Conservation (phyloP, 2,888 invertebrate genomes). For the Sabatieria punctata region DNA sequence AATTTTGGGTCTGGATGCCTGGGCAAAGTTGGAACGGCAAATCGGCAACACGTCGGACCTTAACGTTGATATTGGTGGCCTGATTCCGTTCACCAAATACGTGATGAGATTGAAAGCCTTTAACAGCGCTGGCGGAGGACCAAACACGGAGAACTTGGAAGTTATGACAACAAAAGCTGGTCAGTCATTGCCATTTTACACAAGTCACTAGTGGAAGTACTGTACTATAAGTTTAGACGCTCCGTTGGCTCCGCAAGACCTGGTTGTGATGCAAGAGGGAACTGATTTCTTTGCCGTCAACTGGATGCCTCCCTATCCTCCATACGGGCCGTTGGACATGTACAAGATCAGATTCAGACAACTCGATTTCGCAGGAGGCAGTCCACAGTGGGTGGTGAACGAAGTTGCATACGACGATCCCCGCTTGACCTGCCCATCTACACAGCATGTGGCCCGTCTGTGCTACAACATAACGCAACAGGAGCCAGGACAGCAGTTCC, state of each 20-base stretch:
- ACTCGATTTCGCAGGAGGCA: conserved; percentile 8
- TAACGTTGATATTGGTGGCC: conserved; percentile 25
- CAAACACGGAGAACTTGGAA: conserved; percentile 30
- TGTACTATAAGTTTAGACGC: conserved; percentile 17
- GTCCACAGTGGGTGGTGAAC: conserved; percentile 16
- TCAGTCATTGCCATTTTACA: neutral
- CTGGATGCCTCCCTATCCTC: conserved; percentile 31
- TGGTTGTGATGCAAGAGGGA: conserved; percentile 27
- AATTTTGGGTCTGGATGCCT: conserved; percentile 29
- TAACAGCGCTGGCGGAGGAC: conserved; percentile 30
- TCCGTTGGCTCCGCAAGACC: conserved; percentile 29
- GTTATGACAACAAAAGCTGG: conserved; percentile 20
- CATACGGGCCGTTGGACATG: conserved; percentile 29
- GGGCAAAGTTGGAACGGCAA: conserved; percentile 31
- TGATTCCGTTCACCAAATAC: conserved; percentile 31
- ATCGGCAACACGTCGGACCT: conserved; percentile 27
- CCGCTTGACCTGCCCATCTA: neutral
- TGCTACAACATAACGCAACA: conserved; percentile 28
- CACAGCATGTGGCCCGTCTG: conserved; percentile 19
- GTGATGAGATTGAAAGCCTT: conserved; percentile 27
- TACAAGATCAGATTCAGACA: conserved; percentile 27
- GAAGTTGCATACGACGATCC: conserved; percentile 5
- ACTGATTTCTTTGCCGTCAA: conserved; percentile 29
- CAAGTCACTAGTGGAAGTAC: neutral
- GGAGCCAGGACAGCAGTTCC: conserved; percentile 17